These are phyloP conservation scores for pig (Sus scrofa) DNA, from an alignment of 2,113 vertebrate species.

Conservation along the genomic window T2T-Sscrofa CM000828.6:28686501-28687000, in stretches of 20 bases:
- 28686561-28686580: neutral
- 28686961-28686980: slow-evolving; percentile 7
- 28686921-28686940: neutral
- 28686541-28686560: too few species aligned
- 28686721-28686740: neutral
- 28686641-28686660: neutral
- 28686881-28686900: neutral
- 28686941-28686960: neutral
- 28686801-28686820: neutral
- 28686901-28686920: slow-evolving; percentile 36
- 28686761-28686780: neutral
- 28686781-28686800: slow-evolving; percentile 2
- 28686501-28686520: neutral
- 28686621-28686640: neutral
- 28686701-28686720: neutral
- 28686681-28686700: neutral
- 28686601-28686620: neutral
- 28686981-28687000: neutral
- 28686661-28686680: neutral
- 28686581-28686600: neutral
- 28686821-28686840: neutral
- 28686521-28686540: neutral
- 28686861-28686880: neutral
- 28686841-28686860: neutral
- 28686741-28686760: slow-evolving; percentile 10